These are phyloP conservation scores for Narcine bancroftii DNA, from an alignment of 2,113 vertebrate genomes.

Conservation along the genomic window DNA sequence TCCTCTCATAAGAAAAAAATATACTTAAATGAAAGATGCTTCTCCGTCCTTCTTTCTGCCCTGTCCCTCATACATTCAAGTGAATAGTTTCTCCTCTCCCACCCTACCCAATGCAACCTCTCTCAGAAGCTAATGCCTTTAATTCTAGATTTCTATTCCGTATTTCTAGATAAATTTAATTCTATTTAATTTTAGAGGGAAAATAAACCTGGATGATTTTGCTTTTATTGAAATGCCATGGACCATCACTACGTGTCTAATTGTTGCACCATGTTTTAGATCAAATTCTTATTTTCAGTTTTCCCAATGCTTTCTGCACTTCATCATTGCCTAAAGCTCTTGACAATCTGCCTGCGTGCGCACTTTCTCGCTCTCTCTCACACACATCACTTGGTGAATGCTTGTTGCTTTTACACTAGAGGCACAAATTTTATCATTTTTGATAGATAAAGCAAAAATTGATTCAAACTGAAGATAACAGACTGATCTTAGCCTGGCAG, in stretches of 20 bases:
- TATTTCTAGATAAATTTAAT: no score
- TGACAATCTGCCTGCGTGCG: no score
- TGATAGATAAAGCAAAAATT: background rate
- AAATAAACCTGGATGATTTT: background rate
- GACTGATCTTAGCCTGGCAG: no score
- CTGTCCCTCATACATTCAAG: background rate
- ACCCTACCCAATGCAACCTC: background rate
- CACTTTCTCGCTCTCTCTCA: no score
- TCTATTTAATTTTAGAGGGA: background rate
- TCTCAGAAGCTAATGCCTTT: background rate
- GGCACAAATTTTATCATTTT: background rate
- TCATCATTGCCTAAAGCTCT: background rate
- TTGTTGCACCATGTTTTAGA: background rate
- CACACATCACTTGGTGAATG: background rate
- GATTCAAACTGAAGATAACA: background rate
- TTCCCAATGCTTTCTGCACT: background rate
- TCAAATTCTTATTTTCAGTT: background rate
- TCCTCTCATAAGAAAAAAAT: background rate
- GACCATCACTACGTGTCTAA: background rate
- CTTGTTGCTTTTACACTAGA: background rate
- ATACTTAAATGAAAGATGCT: slow-evolving; percentile 7
- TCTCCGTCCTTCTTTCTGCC: background rate
- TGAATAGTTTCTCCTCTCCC: background rate
- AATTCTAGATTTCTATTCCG: no score
- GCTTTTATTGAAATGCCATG: background rate